A percentile compares a stretch with the other conserved stretches of the same genome.
Conservation (phyloP, 1,140 invertebrate genomes). For the Trichonephila clavata region DNA sequence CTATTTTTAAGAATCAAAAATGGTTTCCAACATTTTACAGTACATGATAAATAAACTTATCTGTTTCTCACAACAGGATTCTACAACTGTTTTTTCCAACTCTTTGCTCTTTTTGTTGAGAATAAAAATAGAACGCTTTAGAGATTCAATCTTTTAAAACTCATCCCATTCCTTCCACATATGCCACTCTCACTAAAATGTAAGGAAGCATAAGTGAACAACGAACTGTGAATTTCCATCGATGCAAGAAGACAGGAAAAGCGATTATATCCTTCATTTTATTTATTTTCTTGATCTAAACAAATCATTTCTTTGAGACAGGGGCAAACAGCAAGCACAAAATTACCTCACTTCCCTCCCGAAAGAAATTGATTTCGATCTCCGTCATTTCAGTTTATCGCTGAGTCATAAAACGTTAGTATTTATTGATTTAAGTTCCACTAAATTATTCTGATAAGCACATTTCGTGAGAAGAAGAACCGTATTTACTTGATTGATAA, state of each 20-base stretch:
- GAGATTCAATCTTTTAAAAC: neutral
- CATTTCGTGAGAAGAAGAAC: neutral
- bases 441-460: slow-evolving; percentile 66
- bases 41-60: too few relatives aligned
- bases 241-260: slow-evolving; percentile 6
- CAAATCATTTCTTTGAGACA: slow-evolving; percentile 44
- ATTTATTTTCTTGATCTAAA: slow-evolving; percentile 52
- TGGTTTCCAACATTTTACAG: too few relatives aligned
- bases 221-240: neutral
- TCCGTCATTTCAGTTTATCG: slow-evolving; percentile 41
- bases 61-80: too few relatives aligned
- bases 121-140: neutral
- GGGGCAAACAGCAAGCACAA: slow-evolving; percentile 1
- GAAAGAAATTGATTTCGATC: slow-evolving; percentile 46
- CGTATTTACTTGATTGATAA: slow-evolving; percentile 57
- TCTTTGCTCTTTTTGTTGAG: too few relatives aligned
- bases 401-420: slow-evolving; percentile 56
- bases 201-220: neutral
- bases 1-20: too few relatives aligned
- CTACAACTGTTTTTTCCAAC: too few relatives aligned
- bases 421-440: slow-evolving; percentile 61
- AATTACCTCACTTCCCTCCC: neutral
- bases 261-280: slow-evolving; percentile 24
- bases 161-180: neutral
- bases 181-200: neutral